Evolutionary conservation across 1,140 invertebrate species (phyloP), one percentile per base, ranked within the genome.

Genomic region (Manduca sexta): DNA sequence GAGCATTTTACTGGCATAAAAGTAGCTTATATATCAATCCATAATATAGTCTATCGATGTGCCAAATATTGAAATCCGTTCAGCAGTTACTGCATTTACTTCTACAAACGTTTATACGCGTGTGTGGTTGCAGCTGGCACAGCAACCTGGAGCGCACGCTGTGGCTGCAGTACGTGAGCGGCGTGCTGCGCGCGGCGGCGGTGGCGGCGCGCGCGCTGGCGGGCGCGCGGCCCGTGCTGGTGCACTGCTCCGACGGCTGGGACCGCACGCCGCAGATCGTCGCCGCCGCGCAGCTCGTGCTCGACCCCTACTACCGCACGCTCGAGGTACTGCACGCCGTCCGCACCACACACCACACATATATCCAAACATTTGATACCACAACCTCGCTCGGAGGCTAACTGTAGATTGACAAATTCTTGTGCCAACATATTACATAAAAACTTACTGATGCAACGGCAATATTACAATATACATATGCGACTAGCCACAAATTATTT

Each of bases 231-330:
- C 96, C 97, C 16, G 96, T 97, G 30, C 87, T 98, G 42, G 96
- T 98, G 0, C 97, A 99, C 78, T 99, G 97, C 83, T 97, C 95
- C 2, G 97, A 99, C 87, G 97, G 97, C 5, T 99, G 97, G 97
- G 97, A 98, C 86, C 90, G 97, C 54, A 98, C 97, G 34, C 95
- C 97, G 5, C 97, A 98, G 86, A 95, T 98, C 56, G 94, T 96
- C 2, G 92, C 96, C 8, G 88, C 97, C 31, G 94, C 95, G 12
- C 92, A 98, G 82, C 88, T 99, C n/a, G 86, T 98, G 62, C 87
- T 98, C 12, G 97, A 99, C 88, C 95, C 96, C 6, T 95, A 93
- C 85, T 98, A 98, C 81, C 87, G 97, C 54, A 98, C 97, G 6
- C 89, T 97, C 49, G 91, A 97, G 87, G 94, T 95, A 26, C 4